Percentiles rank a stretch among this genome's conserved stretches.
These are phyloP conservation scores for Pseudotriccus pelzelni DNA, from an alignment of 2,797 vertebrate species.

Conservation along the genomic window DNA sequence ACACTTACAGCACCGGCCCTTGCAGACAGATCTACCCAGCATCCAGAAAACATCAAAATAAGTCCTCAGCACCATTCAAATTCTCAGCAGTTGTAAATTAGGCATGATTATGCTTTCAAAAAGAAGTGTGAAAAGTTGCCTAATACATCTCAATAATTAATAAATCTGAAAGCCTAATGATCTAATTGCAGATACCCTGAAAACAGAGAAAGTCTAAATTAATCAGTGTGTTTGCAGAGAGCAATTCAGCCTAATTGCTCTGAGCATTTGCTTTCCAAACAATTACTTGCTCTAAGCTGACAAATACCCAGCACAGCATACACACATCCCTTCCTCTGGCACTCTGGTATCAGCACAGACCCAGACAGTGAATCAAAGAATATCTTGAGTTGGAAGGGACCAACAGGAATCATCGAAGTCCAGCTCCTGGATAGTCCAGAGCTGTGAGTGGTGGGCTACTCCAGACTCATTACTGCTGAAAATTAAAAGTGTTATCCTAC, in stretches of 20 bases:
- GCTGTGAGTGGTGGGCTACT: neutral
- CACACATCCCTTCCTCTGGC: neutral
- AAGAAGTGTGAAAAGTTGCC: slow-evolving; percentile 20
- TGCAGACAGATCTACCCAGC: neutral
- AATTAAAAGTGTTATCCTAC: neutral
- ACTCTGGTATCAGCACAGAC: neutral
- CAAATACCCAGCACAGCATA: neutral
- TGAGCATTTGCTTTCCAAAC: slow-evolving; percentile 48
- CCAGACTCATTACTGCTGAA: neutral
- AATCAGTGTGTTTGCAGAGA: slow-evolving; percentile 7
- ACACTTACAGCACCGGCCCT: neutral
- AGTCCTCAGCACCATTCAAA: neutral
- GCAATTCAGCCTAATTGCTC: slow-evolving; percentile 47
- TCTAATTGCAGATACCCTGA: slow-evolving; percentile 59
- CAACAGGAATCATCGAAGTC: neutral
- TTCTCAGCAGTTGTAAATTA: slow-evolving; percentile 3
- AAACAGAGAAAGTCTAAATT: slow-evolving; percentile 44
- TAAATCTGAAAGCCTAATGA: slow-evolving; percentile 59
- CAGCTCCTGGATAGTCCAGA: neutral
- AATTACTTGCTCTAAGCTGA: slow-evolving; percentile 33
- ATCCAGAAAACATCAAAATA: neutral
- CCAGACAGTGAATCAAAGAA: neutral
- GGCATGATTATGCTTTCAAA: slow-evolving; percentile 40
- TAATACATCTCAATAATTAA: slow-evolving; percentile 61
- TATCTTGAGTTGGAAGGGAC: neutral